Evolutionary conservation across 2,797 vertebrate species (phyloP).

Genomic region (Danio choprae): DNA sequence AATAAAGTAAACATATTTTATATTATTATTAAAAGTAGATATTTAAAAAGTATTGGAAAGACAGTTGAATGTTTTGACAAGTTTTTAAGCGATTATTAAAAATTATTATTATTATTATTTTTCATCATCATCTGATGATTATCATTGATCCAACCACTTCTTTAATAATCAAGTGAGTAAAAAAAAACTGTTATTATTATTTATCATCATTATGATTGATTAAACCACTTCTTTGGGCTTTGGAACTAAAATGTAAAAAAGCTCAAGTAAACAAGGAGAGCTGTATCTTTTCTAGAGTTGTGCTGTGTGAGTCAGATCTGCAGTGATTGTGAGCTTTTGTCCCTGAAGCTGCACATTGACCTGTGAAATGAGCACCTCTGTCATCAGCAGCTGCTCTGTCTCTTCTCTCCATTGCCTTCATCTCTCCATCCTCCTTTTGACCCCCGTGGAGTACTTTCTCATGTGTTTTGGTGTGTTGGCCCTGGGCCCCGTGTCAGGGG

Average conservation of each 20-base stretch:
- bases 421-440: conserved; percentile 23
- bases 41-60: too few relatives aligned
- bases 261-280: not conserved
- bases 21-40: not conserved
- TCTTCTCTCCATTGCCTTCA: not conserved
- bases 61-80: too few relatives aligned
- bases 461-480: conserved; percentile 31
- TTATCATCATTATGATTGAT: too few relatives aligned
- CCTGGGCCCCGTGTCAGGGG: conserved; percentile 31
- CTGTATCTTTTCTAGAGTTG: not conserved
- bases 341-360: conserved; percentile 52
- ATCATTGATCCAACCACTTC: too few relatives aligned
- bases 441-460: conserved; percentile 7
- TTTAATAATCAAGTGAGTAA: too few relatives aligned
- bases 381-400: conserved; percentile 64
- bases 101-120: too few relatives aligned
- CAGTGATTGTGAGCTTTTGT: not conserved
- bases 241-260: not conserved
- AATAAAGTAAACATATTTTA: not conserved
- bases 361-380: conserved; percentile 61
- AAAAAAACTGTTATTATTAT: too few relatives aligned
- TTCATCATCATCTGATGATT: too few relatives aligned
- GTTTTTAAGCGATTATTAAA: too few relatives aligned
- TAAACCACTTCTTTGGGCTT: too few relatives aligned
- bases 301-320: not conserved